Base-by-base conservation (phyloP, 2,113 vertebrate species). In the Spheniscus mendiculus region DNA sequence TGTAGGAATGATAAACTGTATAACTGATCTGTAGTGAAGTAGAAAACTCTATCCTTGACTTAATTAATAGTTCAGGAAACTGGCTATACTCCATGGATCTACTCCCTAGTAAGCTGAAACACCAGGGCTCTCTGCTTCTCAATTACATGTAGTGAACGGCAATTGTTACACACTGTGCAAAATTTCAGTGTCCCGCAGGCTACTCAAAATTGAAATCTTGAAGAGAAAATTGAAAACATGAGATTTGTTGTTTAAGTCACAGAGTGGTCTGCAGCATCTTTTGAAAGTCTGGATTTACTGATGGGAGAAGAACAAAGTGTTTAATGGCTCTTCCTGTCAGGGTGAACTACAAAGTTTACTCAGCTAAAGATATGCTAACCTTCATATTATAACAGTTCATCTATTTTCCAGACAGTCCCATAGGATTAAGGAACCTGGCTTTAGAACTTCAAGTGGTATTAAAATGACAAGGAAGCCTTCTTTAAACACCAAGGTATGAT, bases 221-320 rank as follows among this genome's bases (percentile, higher is more conserved):
- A 92, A 77, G 38, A 74, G 34, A 93, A 97, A 96, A 95, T 34
- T 87, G 76, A 83, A 96, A 96, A 86, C 44, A 66, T 78, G 47
- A 78, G 82, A 66, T 53, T 45, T 78, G 34, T 55, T 66, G 36
- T 23, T 62, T 78, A 56, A 59, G 10, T 40, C 2, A 3, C 38
- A 78, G 21, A 55, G 47, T 23, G n/a, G 16, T 47, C 63, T 53
- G 25, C 34, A 92, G 36, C 8, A 73, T 38, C 26, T 61, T 95
- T 91, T 78, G 25, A 67, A 95, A 87, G 34, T 83, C 65, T 71
- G 71, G 50, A 90, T 87, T 92, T 95, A 90, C 65, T 89, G 58
- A 67, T 27, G 17, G 21, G 21, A 86, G 55, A 67, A 66, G 15
- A 23, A 92, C 20, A 78, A 72, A 95, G 81, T 58, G 8, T 45